These are phyloP conservation scores for Pachyseris speciosa DNA, from an alignment of 64 coral and sea anemone species.

Conservation along the genomic window DNA sequence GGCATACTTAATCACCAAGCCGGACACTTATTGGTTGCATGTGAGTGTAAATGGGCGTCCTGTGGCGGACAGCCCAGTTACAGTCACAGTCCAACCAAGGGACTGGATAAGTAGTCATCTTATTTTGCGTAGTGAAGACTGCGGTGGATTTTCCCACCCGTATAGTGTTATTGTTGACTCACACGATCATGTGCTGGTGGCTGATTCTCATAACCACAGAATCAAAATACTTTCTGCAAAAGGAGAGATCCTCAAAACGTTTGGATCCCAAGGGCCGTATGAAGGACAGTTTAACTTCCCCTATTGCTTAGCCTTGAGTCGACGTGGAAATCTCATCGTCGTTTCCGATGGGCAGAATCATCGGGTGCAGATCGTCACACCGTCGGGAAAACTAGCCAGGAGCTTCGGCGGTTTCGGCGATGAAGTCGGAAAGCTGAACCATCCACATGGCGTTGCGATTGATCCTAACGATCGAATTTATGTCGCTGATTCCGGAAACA, in stretches of 20 bases:
- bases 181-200: conserved; percentile 46
- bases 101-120: conserved; percentile 75
- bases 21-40: conserved; percentile 62
- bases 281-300: conserved; percentile 76
- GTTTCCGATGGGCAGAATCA: conserved; percentile 86
- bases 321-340: conserved; percentile 25
- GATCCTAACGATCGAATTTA: conserved; percentile 50
- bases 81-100: conserved; percentile 68
- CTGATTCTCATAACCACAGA: conserved; percentile 79
- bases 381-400: conserved; percentile 26
- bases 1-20: conserved; percentile 62
- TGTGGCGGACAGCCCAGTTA: conserved; percentile 49
- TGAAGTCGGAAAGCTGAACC: conserved; percentile 56
- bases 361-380: conserved; percentile 68
- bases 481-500: conserved; percentile 78
- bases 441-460: conserved; percentile 71
- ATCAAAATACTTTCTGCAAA: conserved; percentile 60
- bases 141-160: conserved; percentile 71
- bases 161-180: conserved; percentile 49
- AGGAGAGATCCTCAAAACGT: conserved; percentile 35
- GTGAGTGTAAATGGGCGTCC: conserved; percentile 67
- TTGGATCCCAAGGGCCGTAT: conserved; percentile 47
- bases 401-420: conserved; percentile 65
- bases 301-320: conserved; percentile 56
- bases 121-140: conserved; percentile 62